phyloP scores from a whole-genome alignment of 2,113 vertebrate species.

The Grammomys surdaster region DNA sequence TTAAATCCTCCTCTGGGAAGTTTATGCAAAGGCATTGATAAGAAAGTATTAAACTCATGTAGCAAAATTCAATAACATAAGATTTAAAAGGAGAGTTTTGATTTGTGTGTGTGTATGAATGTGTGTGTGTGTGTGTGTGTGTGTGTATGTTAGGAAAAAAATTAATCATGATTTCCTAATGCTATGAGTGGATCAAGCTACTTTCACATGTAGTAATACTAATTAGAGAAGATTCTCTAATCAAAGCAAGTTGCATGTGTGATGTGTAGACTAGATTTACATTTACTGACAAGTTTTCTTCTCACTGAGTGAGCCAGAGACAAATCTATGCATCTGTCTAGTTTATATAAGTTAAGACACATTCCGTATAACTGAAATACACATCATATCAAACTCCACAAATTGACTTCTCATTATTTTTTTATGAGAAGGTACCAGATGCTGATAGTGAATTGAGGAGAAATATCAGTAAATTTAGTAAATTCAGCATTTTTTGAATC shows the following conservation, averaged over 20 bases:
- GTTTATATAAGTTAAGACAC: slow-evolving; percentile 37
- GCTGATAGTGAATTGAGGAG: slow-evolving; percentile 82
- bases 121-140: too few relatives aligned
- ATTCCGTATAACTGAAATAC: background rate
- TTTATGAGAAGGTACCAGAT: slow-evolving; percentile 81
- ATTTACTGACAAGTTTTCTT: background rate
- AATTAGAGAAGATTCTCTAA: background rate
- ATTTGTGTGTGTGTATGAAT: background rate
- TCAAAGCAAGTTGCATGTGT: background rate
- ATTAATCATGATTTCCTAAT: background rate
- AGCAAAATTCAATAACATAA: background rate
- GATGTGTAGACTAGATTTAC: background rate
- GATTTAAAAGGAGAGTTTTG: background rate
- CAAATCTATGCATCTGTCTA: background rate
- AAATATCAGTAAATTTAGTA: slow-evolving; percentile 82
- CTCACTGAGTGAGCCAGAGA: background rate
- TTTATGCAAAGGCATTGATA: background rate
- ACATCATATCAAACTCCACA: background rate
- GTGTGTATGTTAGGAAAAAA: slow-evolving; percentile 9
- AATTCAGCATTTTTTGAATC: slow-evolving; percentile 62
- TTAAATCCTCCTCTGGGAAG: background rate
- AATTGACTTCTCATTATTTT: slow-evolving; percentile 88
- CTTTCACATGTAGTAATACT: background rate
- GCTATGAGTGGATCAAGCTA: background rate
- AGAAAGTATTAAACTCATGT: background rate